phyloP scores from a whole-genome alignment of 2,113 vertebrate genomes.

The Xiphophorus hellerii region DNA sequence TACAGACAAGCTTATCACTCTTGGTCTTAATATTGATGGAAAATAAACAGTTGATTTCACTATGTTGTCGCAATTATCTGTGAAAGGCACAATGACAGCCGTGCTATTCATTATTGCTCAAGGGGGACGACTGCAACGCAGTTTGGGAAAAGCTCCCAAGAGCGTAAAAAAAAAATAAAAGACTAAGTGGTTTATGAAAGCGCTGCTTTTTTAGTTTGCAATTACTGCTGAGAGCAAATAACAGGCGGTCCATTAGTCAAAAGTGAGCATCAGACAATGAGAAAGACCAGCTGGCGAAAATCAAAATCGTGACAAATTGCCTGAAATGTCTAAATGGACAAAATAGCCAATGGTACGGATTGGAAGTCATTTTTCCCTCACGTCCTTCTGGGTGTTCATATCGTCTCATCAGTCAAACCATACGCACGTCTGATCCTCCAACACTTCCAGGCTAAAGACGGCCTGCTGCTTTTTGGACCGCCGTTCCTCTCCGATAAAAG shows the following conservation, averaged over 20 bases:
- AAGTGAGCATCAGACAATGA: slow-evolving; percentile 1
- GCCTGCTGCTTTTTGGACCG: slow-evolving; percentile 21
- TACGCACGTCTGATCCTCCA: slow-evolving; percentile 1
- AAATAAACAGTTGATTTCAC: slow-evolving; percentile 1
- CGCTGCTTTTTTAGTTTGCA: slow-evolving; percentile 20
- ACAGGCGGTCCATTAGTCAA: slow-evolving; percentile 22
- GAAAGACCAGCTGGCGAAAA: slow-evolving; percentile 6
- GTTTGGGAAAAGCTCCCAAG: slow-evolving; percentile 18
- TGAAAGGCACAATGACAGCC: neutral
- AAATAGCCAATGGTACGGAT: slow-evolving; percentile 7
- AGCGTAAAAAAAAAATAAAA: slow-evolving; percentile 1
- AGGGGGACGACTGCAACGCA: neutral
- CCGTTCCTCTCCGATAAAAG: slow-evolving; percentile 38
- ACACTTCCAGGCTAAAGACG: slow-evolving; percentile 25
- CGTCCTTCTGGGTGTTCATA: slow-evolving; percentile 5
- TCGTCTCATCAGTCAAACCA: slow-evolving; percentile 15
- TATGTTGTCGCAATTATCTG: slow-evolving; percentile 34
- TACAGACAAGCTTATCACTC: neutral
- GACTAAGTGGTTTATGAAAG: slow-evolving; percentile 32
- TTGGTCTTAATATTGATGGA: slow-evolving; percentile 1
- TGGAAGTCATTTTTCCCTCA: slow-evolving; percentile 1
- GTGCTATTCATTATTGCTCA: neutral
- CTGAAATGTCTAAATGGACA: slow-evolving; percentile 9
- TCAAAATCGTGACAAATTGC: slow-evolving; percentile 5
- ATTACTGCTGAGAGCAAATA: slow-evolving; percentile 40